phyloP scores from a whole-genome alignment of 2,113 vertebrate genomes.

The Gobio gobio region DNA sequence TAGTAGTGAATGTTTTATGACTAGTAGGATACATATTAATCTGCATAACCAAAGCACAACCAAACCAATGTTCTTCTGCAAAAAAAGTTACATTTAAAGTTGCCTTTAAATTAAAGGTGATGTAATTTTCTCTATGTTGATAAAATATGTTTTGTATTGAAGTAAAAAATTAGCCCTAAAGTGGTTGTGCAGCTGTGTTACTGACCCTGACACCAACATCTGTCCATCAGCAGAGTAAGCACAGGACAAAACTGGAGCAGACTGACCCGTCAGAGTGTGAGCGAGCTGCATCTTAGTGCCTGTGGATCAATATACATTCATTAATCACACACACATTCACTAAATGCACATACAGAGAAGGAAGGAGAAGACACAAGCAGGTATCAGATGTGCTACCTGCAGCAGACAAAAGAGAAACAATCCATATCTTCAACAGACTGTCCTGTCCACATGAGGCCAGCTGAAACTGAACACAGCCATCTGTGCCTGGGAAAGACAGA shows the following conservation, averaged over 20 bases:
- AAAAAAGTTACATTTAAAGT: too few species aligned
- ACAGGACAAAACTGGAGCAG: slow-evolving; percentile 90
- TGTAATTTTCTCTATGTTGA: neutral
- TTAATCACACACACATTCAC: neutral
- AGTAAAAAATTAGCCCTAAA: neutral
- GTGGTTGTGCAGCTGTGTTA: neutral
- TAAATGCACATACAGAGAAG: neutral
- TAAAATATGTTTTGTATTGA: neutral
- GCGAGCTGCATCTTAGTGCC: slow-evolving; percentile 83
- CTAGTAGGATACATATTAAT: too few species aligned
- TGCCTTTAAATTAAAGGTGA: neutral
- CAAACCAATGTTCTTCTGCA: too few species aligned
- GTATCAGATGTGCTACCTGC: slow-evolving; percentile 75
- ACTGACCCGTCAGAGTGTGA: slow-evolving; percentile 80
- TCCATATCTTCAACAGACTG: slow-evolving; percentile 88
- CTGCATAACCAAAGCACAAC: too few species aligned
- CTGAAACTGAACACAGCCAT: slow-evolving; percentile 71
- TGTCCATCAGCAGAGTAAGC: slow-evolving; percentile 87
- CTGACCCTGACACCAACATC: slow-evolving; percentile 91
- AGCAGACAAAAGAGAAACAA: slow-evolving; percentile 69
- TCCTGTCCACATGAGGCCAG: slow-evolving; percentile 95
- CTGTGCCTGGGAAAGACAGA: slow-evolving; percentile 63
- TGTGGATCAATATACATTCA: slow-evolving; percentile 62
- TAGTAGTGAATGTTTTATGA: too few species aligned
- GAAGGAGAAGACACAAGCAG: neutral